These are phyloP conservation scores for Oryzias dopingdopingensis DNA, from an alignment of 2,797 vertebrate genomes.

Conservation along the genomic window DNA sequence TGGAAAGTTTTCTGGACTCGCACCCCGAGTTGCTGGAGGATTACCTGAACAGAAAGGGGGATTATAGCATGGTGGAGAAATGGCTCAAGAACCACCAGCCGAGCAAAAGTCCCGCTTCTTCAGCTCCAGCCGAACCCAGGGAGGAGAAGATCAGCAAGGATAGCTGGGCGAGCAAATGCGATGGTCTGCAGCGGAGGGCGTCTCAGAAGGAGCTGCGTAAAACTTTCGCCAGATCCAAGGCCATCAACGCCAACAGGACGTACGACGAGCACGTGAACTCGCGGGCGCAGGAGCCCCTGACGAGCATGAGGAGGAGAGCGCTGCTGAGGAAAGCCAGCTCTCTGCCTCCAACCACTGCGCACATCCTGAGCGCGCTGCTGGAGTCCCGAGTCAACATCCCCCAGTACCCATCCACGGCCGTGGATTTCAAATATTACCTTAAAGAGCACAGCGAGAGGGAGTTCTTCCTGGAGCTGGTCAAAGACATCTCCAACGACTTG, in stretches of 20 bases:
- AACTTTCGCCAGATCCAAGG: slow-evolving; percentile 97
- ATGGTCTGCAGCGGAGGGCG: slow-evolving; percentile 83
- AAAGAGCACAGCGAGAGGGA: slow-evolving; percentile 93
- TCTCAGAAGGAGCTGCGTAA: slow-evolving; percentile 95
- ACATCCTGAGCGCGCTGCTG: slow-evolving; percentile 94
- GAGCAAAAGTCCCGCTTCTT: slow-evolving; percentile 53
- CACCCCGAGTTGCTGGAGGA: slow-evolving; percentile 92
- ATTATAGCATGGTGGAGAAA: slow-evolving; percentile 88
- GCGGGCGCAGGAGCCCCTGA: slow-evolving; percentile 91
- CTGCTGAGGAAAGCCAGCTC: slow-evolving; percentile 96
- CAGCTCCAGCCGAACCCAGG: slow-evolving; percentile 38
- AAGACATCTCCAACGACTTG: slow-evolving; percentile 98
- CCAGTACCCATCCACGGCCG: slow-evolving; percentile 92
- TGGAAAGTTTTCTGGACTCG: slow-evolving; percentile 96
- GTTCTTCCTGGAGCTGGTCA: slow-evolving; percentile 98
- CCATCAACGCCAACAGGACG: slow-evolving; percentile 92
- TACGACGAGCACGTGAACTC: slow-evolving; percentile 95
- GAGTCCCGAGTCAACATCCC: slow-evolving; percentile 97
- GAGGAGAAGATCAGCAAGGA: slow-evolving; percentile 71
- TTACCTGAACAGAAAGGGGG: slow-evolving; percentile 89
- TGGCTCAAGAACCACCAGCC: slow-evolving; percentile 86
- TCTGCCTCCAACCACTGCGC: slow-evolving; percentile 92
- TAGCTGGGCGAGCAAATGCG: slow-evolving; percentile 79
- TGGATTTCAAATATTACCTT: slow-evolving; percentile 96
- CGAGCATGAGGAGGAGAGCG: slow-evolving; percentile 90